Base-by-base conservation (phyloP, 53 echinoderm and acorn worm genomes). In the Zoroaster sp. region DNA sequence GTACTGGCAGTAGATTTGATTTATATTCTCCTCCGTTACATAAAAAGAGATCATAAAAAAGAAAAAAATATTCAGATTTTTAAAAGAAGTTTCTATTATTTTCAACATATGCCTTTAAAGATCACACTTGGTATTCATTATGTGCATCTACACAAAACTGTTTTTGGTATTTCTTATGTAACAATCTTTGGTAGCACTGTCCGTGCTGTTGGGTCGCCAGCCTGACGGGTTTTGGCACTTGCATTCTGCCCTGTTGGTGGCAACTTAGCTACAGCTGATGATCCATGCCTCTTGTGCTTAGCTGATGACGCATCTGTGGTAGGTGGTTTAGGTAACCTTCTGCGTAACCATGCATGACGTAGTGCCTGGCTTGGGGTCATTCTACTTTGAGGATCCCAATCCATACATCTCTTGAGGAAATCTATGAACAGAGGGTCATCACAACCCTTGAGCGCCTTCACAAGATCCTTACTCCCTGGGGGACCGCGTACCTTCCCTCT, bases 131-230 rank as follows among this genome's bases (percentile, higher is more conserved):
- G 55, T 30, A 36, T 35, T 34, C 77, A 35, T 44, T 34, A 77
- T 51, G 14, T 52, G 47, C 4, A 20, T 38, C 39, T 9, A 74
- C 11, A 74, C 38, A 38, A n/a, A 43, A 69, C 35, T 15, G n/a
- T 15, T 5, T 70, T 35, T 32, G 45, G 8, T 52, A 18, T 49
- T 78, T 32, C 35, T 77, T 96, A 96, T 75, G 95, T 99, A 55
- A 99, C 99, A 88, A 99, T 99, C 82, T 99, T 99, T 30, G 99
- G 99, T 49, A 99, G 92, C 38, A 99, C 99, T 40, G 99, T 99
- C 15, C 99, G 91, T 63, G 95, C 93, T 17, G 95, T 67, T 35
- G 80, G 93, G 18, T 83, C 89, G 36, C 89, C 88, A 70, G 88
- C 86, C 66, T 94, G 98, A 35, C 96, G 88, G 4, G 78, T 90